phyloP scores from a whole-genome alignment of 2,113 vertebrate genomes.

The Ranitomeya imitator region DNA sequence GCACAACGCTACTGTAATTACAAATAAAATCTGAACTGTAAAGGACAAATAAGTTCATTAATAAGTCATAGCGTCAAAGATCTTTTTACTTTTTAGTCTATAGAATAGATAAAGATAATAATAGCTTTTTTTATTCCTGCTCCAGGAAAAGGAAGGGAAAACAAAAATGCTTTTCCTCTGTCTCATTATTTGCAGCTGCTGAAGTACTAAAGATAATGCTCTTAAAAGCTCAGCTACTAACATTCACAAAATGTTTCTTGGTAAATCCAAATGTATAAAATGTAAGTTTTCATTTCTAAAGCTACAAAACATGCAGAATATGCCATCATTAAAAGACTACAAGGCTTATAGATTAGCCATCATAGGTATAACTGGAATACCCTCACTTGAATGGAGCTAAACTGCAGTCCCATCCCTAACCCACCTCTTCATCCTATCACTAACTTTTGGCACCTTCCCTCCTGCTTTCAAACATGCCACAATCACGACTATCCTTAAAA shows the following conservation, averaged over 20 bases:
- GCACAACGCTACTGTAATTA: background rate
- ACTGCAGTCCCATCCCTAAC: no score
- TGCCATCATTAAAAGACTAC: background rate
- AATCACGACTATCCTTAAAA: no score
- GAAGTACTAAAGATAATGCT: background rate
- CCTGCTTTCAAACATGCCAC: no score
- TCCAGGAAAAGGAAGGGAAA: background rate
- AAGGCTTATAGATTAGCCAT: no score
- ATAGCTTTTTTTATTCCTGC: background rate
- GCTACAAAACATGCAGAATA: background rate
- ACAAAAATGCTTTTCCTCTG: background rate
- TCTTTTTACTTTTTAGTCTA: background rate
- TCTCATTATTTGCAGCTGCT: background rate
- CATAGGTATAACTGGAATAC: no score
- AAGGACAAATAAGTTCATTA: constrained; percentile 6
- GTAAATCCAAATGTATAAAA: background rate
- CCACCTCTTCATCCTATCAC: no score
- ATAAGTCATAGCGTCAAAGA: background rate
- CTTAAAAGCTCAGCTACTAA: background rate
- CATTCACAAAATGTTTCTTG: background rate
- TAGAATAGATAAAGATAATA: background rate
- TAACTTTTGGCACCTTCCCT: no score
- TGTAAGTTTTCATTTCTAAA: background rate
- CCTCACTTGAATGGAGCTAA: no score
- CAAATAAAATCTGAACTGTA: background rate